Base-by-base conservation (phyloP, 2,888 invertebrate genomes). In the Aporophyla lueneburgensis region DNA sequence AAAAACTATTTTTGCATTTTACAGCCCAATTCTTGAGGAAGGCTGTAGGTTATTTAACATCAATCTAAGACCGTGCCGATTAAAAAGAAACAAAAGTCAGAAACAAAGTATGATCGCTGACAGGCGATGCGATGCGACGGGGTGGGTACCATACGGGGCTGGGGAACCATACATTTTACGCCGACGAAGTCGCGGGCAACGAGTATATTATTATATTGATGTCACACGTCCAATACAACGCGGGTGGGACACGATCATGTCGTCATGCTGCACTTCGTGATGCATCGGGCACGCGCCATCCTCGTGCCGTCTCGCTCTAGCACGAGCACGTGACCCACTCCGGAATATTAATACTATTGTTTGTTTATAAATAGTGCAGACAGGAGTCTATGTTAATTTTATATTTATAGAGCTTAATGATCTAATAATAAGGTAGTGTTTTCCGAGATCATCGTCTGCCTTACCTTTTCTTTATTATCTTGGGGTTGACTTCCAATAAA, bases 221-320 rank as follows among this genome's bases (percentile, higher is more conserved):
- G 19, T 33, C 6, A 56, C 71, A 83, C 68, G 75, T 71, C 69
- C 56, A 59, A 14, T 12, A 24, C 81, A 59, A 71, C 84, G 71
- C 71, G 82, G 83, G 82, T 82, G 82, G 84, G 65, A 76, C 82
- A 83, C 82, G 82, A 83, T 19, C 49, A 51, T 33, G 71, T 59
- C 21, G 49, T 43, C 74, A 56, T 68, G 58, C 51, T 67, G 80
- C 74, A 80, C 27, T 68, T 80, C 82, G 82, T 82, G 81, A 74
- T 68, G 58, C 69, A 69, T 46, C 61, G 71, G 71, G 82, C 82
- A 82, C 84, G 82, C 80, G 83, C 82, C 82, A 61, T 75, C 71
- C 84, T 83, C 83, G 84, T 83, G 65, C 69, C 6, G 19, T 83
- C 80, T 43, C 85, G 21, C 66, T 83, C 85, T 72, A 54, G 9